A percentile compares a stretch with the other conserved stretches of the same genome.
phyloP scores from a whole-genome alignment of 2,888 invertebrate species.

The Caenorhabditis zanzibari region DNA sequence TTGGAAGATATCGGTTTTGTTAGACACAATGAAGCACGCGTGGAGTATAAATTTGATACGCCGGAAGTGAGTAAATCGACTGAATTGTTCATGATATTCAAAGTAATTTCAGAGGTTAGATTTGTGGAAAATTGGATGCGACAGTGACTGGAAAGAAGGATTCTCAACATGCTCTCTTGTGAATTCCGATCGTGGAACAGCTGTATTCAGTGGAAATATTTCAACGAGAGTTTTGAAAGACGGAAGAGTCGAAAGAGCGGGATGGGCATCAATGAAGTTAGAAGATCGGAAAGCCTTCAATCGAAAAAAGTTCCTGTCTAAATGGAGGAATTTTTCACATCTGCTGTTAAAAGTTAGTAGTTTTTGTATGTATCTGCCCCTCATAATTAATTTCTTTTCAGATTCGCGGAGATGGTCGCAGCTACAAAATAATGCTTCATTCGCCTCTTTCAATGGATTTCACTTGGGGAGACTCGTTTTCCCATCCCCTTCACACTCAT shows the following conservation, averaged over 20 bases:
- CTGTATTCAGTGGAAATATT: slow-evolving; percentile 74
- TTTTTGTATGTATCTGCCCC: background rate
- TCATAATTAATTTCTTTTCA: slow-evolving; percentile 41
- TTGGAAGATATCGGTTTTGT: slow-evolving; percentile 71
- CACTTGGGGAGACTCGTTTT: slow-evolving; percentile 92
- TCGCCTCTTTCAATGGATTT: slow-evolving; percentile 90
- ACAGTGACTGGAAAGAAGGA: slow-evolving; percentile 81
- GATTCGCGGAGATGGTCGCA: slow-evolving; percentile 93
- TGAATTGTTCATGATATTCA: too few species aligned
- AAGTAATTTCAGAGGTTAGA: slow-evolving; percentile 37
- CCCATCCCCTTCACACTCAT: slow-evolving; percentile 92
- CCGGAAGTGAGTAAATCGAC: slow-evolving; percentile 68
- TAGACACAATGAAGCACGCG: slow-evolving; percentile 76
- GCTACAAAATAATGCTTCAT: slow-evolving; percentile 91
- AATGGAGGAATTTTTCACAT: slow-evolving; percentile 81
- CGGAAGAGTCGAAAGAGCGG: slow-evolving; percentile 80
- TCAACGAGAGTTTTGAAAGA: slow-evolving; percentile 75
- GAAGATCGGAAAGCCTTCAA: slow-evolving; percentile 77
- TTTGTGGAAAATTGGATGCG: slow-evolving; percentile 80
- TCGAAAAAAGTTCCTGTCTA: slow-evolving; percentile 75
- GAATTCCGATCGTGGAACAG: slow-evolving; percentile 76
- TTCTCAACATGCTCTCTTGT: slow-evolving; percentile 76
- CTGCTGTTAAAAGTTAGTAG: slow-evolving; percentile 77
- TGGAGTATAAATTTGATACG: slow-evolving; percentile 78
- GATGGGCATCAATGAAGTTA: slow-evolving; percentile 82